Percentiles rank a stretch among this genome's conserved stretches.
These are phyloP conservation scores for Oryzias curvinotus DNA, from an alignment of 2,113 vertebrate species.

Conservation along the genomic window DNA sequence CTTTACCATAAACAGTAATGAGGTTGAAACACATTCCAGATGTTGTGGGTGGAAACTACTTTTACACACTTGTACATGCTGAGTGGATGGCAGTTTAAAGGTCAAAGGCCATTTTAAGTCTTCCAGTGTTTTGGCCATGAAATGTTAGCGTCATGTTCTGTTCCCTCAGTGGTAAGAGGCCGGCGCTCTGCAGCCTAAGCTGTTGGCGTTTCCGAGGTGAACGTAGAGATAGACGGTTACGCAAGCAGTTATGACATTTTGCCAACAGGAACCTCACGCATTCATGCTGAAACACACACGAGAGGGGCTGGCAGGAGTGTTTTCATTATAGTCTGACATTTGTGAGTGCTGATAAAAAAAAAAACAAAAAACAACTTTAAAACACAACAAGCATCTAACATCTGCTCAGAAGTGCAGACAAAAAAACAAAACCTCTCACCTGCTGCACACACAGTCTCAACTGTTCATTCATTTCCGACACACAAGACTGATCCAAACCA, in stretches of 20 bases:
- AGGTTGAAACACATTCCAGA: conserved; percentile 72
- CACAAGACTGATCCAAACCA: not conserved
- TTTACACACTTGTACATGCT: conserved; percentile 6
- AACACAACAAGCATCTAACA: not conserved
- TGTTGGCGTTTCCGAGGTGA: conserved; percentile 20
- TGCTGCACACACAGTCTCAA: not conserved
- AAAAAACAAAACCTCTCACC: conserved; percentile 5
- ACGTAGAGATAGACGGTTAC: conserved; percentile 5
- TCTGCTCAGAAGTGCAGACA: not conserved
- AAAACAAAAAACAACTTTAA: too few species aligned
- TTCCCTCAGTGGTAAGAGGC: conserved; percentile 19
- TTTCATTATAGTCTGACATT: conserved; percentile 33
- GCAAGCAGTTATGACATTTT: conserved; percentile 31
- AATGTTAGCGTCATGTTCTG: conserved; percentile 11
- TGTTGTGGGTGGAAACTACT: conserved; percentile 51
- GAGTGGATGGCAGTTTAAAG: conserved; percentile 47
- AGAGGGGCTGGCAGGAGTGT: conserved; percentile 8
- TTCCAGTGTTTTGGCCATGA: not conserved
- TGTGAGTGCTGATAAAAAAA: conserved; percentile 12
- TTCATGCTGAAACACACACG: not conserved
- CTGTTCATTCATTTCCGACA: not conserved
- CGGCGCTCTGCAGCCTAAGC: conserved; percentile 23
- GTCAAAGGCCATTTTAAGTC: conserved; percentile 59
- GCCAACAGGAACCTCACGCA: conserved; percentile 17
- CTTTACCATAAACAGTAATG: conserved; percentile 67